These are phyloP conservation scores for Caenorhabditis latens DNA, from an alignment of 1,140 invertebrate genomes.

Conservation along the genomic window DNA sequence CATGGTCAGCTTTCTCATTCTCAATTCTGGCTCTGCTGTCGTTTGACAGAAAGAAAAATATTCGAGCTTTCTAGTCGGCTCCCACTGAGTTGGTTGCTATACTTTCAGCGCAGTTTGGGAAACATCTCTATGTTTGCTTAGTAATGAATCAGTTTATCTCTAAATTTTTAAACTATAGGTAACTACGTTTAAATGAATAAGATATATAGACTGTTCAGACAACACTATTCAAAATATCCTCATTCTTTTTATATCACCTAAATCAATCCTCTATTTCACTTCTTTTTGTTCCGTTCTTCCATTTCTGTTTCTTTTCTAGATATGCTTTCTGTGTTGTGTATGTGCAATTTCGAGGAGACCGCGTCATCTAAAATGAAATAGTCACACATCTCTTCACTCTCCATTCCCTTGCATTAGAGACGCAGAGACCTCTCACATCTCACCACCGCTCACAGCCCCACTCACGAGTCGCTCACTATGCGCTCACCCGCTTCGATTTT, in stretches of 20 bases:
- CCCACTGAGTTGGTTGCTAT: too few relatives aligned
- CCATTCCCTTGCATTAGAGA: background rate
- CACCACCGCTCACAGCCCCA: slow-evolving; percentile 8
- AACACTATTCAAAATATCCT: too few relatives aligned
- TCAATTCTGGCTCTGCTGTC: background rate
- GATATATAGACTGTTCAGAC: too few relatives aligned
- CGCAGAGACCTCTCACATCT: slow-evolving; percentile 5
- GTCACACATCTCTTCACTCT: slow-evolving; percentile 11
- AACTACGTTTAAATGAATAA: too few relatives aligned
- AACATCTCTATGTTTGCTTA: too few relatives aligned
- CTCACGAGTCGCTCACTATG: slow-evolving; percentile 41
- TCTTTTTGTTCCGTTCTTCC: background rate
- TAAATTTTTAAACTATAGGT: too few relatives aligned
- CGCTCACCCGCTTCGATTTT: slow-evolving; percentile 51
- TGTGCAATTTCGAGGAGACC: background rate
- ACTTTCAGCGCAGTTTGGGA: too few relatives aligned
- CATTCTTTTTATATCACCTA: too few relatives aligned
- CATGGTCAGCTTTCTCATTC: background rate
- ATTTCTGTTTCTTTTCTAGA: background rate
- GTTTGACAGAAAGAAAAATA: background rate
- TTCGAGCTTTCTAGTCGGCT: background rate
- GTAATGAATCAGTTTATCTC: too few relatives aligned
- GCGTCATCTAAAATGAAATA: slow-evolving; percentile 41
- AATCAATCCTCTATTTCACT: too few relatives aligned
- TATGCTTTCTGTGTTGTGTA: background rate